A percentile compares a stretch with the other conserved stretches of the same genome.
Evolutionary conservation across 2,113 vertebrate genomes (phyloP).

Genomic region (Cepphus grylle): DNA sequence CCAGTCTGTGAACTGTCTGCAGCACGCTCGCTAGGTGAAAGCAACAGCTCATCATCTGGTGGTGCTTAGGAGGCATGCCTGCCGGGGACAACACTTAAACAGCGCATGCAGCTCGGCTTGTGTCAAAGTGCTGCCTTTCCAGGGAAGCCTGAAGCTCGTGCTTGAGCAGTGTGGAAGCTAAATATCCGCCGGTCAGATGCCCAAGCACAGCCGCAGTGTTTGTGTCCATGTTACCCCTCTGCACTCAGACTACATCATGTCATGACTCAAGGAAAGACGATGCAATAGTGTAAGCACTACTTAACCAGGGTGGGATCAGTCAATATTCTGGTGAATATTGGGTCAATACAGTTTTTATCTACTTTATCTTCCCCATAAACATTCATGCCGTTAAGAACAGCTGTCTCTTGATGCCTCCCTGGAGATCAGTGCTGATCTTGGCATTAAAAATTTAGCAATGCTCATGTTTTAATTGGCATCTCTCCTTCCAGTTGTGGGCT

Average conservation of each 20-base stretch:
- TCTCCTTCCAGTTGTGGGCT: background rate
- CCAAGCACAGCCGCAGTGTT: background rate
- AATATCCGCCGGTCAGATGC: background rate
- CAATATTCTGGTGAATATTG: constrained; percentile 17
- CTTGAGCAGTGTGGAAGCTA: background rate
- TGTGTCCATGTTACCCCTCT: background rate
- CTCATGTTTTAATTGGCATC: constrained; percentile 2
- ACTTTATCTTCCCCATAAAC: constrained; percentile 14
- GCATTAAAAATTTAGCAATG: background rate
- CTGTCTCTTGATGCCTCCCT: constrained; percentile 3
- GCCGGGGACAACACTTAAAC: background rate
- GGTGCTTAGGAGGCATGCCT: background rate
- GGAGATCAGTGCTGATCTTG: background rate
- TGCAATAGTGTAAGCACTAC: background rate
- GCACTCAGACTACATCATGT: background rate
- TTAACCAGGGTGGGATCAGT: background rate
- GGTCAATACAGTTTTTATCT: constrained; percentile 6
- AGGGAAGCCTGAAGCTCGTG: background rate
- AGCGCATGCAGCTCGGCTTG: background rate
- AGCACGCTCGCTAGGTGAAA: background rate
- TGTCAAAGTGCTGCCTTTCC: background rate
- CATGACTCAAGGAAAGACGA: background rate
- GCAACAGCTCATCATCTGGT: background rate
- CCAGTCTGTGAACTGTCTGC: background rate
- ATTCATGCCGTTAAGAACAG: background rate